phyloP scores from a whole-genome alignment of 2,888 invertebrate genomes.

The Artemia sinica region DNA sequence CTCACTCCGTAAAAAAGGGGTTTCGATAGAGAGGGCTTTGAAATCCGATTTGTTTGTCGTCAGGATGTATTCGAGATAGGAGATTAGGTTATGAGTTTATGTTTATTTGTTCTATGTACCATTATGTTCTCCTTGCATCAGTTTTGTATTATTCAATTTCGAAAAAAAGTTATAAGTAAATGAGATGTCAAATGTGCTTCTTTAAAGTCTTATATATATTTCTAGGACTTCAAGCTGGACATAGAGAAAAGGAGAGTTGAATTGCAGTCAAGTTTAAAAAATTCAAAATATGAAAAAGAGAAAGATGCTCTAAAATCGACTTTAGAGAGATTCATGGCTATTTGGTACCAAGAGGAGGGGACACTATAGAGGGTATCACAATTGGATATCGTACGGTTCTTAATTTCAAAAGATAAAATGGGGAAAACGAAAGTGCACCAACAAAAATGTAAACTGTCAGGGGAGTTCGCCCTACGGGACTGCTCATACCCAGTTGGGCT shows the following conservation, averaged over 20 bases:
- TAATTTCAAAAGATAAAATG: background rate
- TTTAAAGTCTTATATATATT: background rate
- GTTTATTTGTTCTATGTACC: no score
- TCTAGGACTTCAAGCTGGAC: slow-evolving; percentile 3
- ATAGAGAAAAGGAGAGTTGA: background rate
- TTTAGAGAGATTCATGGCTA: background rate
- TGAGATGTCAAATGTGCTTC: no score
- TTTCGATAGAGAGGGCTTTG: background rate
- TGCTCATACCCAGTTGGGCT: background rate
- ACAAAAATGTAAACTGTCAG: background rate
- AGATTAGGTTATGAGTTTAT: no score
- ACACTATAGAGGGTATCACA: background rate
- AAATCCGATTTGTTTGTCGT: background rate
- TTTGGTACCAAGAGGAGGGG: background rate
- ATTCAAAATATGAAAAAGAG: background rate
- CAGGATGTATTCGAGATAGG: background rate
- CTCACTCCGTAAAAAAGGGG: background rate
- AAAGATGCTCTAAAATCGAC: background rate
- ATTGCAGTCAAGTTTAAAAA: background rate
- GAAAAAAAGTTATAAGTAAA: no score
- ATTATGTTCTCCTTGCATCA: no score
- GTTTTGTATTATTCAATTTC: no score
- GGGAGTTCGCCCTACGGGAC: background rate
- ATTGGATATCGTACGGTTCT: background rate
- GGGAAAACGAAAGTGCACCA: background rate